Conservation (phyloP, 23 tunicate genomes). For the Trididemnum clinides region DNA sequence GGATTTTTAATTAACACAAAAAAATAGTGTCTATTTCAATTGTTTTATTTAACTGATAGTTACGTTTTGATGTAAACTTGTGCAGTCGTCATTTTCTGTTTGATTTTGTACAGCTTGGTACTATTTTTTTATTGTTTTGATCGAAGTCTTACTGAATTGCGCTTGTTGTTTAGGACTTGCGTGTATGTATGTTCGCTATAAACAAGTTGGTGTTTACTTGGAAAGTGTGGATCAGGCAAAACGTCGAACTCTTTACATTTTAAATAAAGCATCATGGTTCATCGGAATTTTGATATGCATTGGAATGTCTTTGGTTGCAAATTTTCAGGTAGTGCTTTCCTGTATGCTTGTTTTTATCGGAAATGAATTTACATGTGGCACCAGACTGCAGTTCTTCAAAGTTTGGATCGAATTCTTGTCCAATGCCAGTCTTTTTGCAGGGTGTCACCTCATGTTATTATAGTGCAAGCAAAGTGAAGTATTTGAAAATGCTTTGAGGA, state of each 20-base stretch:
- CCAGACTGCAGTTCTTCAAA: too few relatives aligned
- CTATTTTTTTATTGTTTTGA: neutral
- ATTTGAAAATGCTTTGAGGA: neutral
- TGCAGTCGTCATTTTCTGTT: neutral
- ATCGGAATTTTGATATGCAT: slow-evolving; percentile 50
- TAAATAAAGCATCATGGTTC: slow-evolving; percentile 41
- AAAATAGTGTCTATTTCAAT: too few relatives aligned
- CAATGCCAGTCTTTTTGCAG: too few relatives aligned
- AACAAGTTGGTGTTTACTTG: slow-evolving; percentile 61
- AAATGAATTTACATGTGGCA: neutral
- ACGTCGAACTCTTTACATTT: slow-evolving; percentile 5
- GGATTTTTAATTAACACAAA: too few relatives aligned
- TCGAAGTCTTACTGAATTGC: too few relatives aligned
- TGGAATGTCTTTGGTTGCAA: slow-evolving; percentile 87
- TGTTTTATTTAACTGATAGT: too few relatives aligned
- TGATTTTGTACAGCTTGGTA: neutral
- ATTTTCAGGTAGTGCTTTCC: slow-evolving; percentile 97
- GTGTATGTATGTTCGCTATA: slow-evolving; percentile 74
- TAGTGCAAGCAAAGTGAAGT: neutral
- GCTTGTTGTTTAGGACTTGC: slow-evolving; percentile 49
- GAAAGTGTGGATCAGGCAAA: slow-evolving; percentile 38
- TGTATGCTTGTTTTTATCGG: neutral
- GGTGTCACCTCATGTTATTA: too few relatives aligned
- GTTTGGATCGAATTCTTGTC: too few relatives aligned
- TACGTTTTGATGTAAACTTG: too few relatives aligned